Base-by-base conservation (phyloP, 2,888 invertebrate species). In the Rhimphoctona megacephalus region DNA sequence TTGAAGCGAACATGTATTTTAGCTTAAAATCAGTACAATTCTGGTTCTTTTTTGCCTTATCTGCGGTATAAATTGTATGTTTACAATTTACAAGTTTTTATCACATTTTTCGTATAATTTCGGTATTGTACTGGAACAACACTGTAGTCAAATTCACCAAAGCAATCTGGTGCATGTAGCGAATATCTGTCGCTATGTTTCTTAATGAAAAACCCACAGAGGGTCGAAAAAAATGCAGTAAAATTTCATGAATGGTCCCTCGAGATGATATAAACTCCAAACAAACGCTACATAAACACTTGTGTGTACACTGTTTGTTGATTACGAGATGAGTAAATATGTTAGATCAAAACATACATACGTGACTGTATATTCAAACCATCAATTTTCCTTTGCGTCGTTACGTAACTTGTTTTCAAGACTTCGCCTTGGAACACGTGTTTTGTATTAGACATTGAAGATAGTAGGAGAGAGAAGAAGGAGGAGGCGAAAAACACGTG, bases 361-460 rank as follows among this genome's bases (percentile, higher is more conserved):
- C 57, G 57, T 57, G 11, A 25, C 57, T 57, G 19, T n/a, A 36
- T 33, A 30, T 54, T 81, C 9, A 33, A 64, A 61, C 36, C 70
- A 73, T 64, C 61, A 81, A 64, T 72, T 73, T 54, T 14, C 25
- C n/a, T 67, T n/a, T 30, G 22, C 39, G 36, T 8, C n/a, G 54
- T 81, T 85, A 33, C 73, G 78, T 74, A 81, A 81, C 78, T 81
- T 81, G 78, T 85, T 82, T 85, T 64, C 67, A 81, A 78, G 73
- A 81, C 78, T 66, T 73, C 73, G 70, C 77, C 81, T 74, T 25
- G 66, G 54, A 49, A 81, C 81, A 81, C 67, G 74, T 54, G 67
- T 74, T 25, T 66, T 43, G 25, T n/a, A 79, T 54, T 67, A 54
- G 54, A 52, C 66, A 74, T 33, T 39, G 14, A 33, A 61, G 54